Conservation (phyloP, 1,140 invertebrate species). For the Drosophila cardini region DNA sequence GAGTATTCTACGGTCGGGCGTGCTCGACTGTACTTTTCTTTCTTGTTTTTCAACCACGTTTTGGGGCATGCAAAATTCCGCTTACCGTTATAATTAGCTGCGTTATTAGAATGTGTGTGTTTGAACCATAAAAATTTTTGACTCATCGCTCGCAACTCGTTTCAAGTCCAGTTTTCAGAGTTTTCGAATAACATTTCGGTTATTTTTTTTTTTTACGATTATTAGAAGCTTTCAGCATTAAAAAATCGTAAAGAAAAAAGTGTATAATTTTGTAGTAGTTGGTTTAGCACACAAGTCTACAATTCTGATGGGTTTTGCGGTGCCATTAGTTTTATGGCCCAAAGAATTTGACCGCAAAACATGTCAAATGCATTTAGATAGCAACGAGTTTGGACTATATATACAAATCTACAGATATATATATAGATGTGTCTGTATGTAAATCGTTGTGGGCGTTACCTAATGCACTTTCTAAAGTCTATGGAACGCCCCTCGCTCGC, state of each 20-base stretch:
- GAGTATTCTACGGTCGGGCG: too few relatives aligned
- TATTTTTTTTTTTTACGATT: constrained; percentile 58
- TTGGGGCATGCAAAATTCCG: constrained; percentile 24
- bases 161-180: not conserved
- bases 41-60: constrained; percentile 1
- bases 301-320: constrained; percentile 27
- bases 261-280: constrained; percentile 41
- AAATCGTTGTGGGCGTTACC: constrained; percentile 41
- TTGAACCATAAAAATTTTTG: constrained; percentile 42
- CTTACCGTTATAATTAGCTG: constrained; percentile 39
- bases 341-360: constrained; percentile 56
- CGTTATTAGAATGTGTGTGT: constrained; percentile 21
- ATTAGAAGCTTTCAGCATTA: constrained; percentile 73
- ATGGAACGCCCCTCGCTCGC: constrained; percentile 28
- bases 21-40: too few relatives aligned
- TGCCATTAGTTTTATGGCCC: constrained; percentile 69
- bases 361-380: constrained; percentile 80
- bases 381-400: constrained; percentile 26
- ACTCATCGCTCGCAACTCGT: constrained; percentile 48
- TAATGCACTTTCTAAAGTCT: constrained; percentile 63
- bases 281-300: constrained; percentile 26
- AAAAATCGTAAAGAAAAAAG: constrained; percentile 59
- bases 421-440: not conserved
- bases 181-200: constrained; percentile 22
- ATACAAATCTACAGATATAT: not conserved